These are phyloP conservation scores for Quadroppia sp. DNA, from an alignment of 2,888 invertebrate genomes.

Conservation along the genomic window DNA sequence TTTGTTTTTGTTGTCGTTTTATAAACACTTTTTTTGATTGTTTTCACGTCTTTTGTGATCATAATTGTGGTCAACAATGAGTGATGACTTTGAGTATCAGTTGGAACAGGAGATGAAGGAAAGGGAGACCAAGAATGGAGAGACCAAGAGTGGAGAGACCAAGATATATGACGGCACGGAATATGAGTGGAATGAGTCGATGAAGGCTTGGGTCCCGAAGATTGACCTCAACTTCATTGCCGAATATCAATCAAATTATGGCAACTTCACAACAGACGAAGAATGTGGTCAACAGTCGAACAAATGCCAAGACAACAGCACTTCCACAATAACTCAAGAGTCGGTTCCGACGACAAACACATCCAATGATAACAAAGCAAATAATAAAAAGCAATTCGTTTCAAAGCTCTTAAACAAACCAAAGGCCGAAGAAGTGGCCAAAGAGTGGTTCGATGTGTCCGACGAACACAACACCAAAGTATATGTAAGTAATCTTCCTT, in stretches of 20 bases:
- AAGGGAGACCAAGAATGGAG: slow-evolving; percentile 47
- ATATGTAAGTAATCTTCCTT: slow-evolving; percentile 87
- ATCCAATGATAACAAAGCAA: background rate
- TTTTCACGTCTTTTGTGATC: too few relatives aligned
- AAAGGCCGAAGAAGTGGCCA: slow-evolving; percentile 55
- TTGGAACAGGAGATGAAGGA: slow-evolving; percentile 49
- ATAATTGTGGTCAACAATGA: background rate
- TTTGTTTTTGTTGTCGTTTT: background rate
- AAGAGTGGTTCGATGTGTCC: slow-evolving; percentile 86
- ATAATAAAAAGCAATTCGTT: background rate
- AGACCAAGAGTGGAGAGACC: slow-evolving; percentile 58
- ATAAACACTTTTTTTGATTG: background rate
- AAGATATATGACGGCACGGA: slow-evolving; percentile 78
- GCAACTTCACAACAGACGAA: slow-evolving; percentile 20
- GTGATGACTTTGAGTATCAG: slow-evolving; percentile 49
- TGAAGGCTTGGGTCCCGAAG: slow-evolving; percentile 94
- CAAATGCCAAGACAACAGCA: background rate
- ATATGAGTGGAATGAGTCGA: slow-evolving; percentile 84
- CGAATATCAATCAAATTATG: slow-evolving; percentile 86
- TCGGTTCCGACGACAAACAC: background rate
- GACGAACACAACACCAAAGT: slow-evolving; percentile 87
- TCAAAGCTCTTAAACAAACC: slow-evolving; percentile 37
- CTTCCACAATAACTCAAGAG: background rate
- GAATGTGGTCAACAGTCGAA: background rate
- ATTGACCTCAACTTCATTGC: slow-evolving; percentile 96